Evolutionary conservation across 2,888 invertebrate genomes (phyloP).

Genomic region (Cyclophora punctaria): DNA sequence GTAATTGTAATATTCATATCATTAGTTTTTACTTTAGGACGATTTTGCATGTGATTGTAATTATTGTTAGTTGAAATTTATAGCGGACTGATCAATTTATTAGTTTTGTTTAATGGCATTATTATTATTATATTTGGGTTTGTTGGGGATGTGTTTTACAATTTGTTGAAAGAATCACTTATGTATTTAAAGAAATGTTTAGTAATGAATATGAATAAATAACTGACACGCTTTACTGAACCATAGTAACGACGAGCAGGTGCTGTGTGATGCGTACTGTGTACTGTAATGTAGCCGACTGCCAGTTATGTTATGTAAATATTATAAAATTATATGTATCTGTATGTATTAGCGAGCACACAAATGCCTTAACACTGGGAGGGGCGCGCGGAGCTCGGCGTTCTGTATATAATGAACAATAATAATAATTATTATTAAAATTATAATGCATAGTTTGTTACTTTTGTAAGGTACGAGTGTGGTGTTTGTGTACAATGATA

Average conservation of each 20-base stretch:
- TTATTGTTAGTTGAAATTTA: conserved; percentile 50
- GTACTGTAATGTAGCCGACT: conserved; percentile 33
- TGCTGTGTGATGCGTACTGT: conserved; percentile 44
- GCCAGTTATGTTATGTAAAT: conserved; percentile 68
- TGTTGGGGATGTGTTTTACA: conserved; percentile 25
- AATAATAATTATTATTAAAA: conserved; percentile 48
- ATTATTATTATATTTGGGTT: conserved; percentile 50
- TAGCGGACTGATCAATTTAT: conserved; percentile 48
- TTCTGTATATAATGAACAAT: conserved; percentile 68
- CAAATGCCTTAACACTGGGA: conserved; percentile 50
- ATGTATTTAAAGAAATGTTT: conserved; percentile 31
- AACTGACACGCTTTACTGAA: conserved; percentile 55
- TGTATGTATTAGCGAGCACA: conserved; percentile 53
- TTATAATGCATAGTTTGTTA: conserved; percentile 66
- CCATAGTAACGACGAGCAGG: conserved; percentile 51
- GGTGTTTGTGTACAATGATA: conserved; percentile 43
- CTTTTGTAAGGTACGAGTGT: conserved; percentile 65
- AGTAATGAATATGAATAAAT: conserved; percentile 44
- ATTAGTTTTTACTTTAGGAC: conserved; percentile 72
- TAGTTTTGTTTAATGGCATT: conserved; percentile 39
- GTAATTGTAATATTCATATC: conserved; percentile 72
- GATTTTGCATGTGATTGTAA: conserved; percentile 45
- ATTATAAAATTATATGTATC: conserved; percentile 43
- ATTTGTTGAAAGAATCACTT: conserved; percentile 21
- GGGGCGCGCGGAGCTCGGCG: conserved; percentile 54